Base-by-base conservation (phyloP, 2,797 vertebrate genomes). In the Eleutherodactylus coqui region DNA sequence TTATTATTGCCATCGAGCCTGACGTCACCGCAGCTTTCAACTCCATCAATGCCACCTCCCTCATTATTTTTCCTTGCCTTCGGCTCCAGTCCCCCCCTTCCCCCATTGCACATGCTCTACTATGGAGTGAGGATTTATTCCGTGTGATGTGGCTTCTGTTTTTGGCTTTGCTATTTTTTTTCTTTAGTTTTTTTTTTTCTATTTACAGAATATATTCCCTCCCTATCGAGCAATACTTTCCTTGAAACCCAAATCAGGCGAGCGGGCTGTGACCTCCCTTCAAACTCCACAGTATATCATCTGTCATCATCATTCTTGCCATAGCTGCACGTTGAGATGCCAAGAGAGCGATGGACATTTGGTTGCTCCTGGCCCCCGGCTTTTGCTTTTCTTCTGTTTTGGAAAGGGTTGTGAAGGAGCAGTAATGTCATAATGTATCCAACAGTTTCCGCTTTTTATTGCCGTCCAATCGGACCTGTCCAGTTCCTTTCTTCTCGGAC, bases 391-490 rank as follows among this genome's bases (percentile, higher is more conserved):
- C 49, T 79, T 72, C 49, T 79, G 76, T 79, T 79, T 73, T 85
- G 84, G 76, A 85, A 73, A 85, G 84, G 64, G 84, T 79, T 53
- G 84, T 72, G 84, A 70, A 85, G 83, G 75, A 85, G 77, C 60
- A 11, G 83, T 34, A 27, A 38, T 58, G 84, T 80, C 84, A 79
- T 79, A 45, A 43, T 53, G 36, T 43, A 77, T 83, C 38, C 70
- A 75, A 53, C 70, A 75, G 82, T 64, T 75, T 62, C 41, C 53
- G 24, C 55, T 62, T 62, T 29, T 32, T 38, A 32, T 6, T 49
- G n/a, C 9, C 27, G 72, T 32, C 41, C 43, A 38, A 10, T 75
- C 72, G 17, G 10, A 27, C 73, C 70, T 3, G 73, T 75, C 72
- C 49, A 24, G n/a, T 55, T 36, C 24, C 75, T 58, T 24, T 53